phyloP scores from a whole-genome alignment of 2,113 vertebrate genomes.

The Gymnarchus niloticus region DNA sequence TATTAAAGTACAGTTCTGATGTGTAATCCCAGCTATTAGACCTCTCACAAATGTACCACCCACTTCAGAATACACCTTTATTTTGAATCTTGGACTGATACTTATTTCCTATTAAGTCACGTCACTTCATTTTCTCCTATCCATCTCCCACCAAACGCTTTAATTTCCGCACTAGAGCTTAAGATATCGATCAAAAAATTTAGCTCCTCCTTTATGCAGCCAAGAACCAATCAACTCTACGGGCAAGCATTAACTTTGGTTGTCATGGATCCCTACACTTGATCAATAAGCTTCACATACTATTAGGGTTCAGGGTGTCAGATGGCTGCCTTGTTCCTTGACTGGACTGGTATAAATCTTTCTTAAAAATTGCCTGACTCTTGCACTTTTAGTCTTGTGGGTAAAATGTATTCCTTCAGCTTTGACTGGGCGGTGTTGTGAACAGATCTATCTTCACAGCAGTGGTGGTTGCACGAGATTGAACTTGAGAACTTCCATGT shows the following conservation, averaged over 20 bases:
- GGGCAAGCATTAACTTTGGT: slow-evolving; percentile 75
- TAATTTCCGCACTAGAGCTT: slow-evolving; percentile 61
- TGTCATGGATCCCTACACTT: slow-evolving; percentile 78
- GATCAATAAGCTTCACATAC: slow-evolving; percentile 89
- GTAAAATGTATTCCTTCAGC: slow-evolving; percentile 66
- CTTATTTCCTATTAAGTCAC: slow-evolving; percentile 12
- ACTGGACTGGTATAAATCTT: slow-evolving; percentile 75
- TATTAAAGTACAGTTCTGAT: slow-evolving; percentile 8
- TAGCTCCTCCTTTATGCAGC: slow-evolving; percentile 61
- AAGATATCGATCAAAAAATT: slow-evolving; percentile 63
- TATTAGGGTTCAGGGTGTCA: slow-evolving; percentile 72
- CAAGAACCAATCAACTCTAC: slow-evolving; percentile 62
- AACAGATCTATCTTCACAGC: slow-evolving; percentile 68
- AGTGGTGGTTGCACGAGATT: slow-evolving; percentile 72
- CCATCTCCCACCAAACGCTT: slow-evolving; percentile 43
- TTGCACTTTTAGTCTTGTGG: slow-evolving; percentile 64
- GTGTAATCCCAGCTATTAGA: neutral
- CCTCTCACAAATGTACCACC: neutral
- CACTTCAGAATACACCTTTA: neutral
- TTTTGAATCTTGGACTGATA: slow-evolving; percentile 1
- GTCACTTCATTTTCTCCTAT: slow-evolving; percentile 31
- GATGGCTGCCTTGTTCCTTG: slow-evolving; percentile 67
- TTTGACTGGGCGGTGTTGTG: slow-evolving; percentile 50
- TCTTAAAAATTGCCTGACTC: slow-evolving; percentile 75
- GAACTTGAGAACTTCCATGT: slow-evolving; percentile 75